Percentiles rank a stretch among this genome's conserved stretches.
Evolutionary conservation across 2,888 invertebrate genomes (phyloP).

Genomic region (Oxystoma pomonae): DNA sequence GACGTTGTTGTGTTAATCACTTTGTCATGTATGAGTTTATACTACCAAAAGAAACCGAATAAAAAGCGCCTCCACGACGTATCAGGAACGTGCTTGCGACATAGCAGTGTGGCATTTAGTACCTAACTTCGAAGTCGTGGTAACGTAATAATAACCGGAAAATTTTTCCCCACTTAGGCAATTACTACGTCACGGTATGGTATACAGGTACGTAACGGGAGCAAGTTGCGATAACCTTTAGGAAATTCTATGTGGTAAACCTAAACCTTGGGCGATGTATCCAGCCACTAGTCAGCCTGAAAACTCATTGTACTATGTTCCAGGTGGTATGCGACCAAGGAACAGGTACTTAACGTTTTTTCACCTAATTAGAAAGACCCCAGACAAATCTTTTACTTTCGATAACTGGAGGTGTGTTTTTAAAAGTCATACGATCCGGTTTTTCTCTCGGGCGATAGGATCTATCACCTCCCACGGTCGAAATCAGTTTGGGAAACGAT

Average conservation of each 20-base stretch:
- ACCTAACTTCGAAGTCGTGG: not conserved
- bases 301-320: no score
- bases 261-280: no score
- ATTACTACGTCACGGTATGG: not conserved
- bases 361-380: no score
- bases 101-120: not conserved
- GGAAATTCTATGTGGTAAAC: not conserved
- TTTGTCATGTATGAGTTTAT: not conserved
- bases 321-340: no score
- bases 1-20: not conserved
- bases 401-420: no score
- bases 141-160: not conserved
- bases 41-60: not conserved
- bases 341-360: no score
- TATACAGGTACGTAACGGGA: not conserved
- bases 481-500: no score
- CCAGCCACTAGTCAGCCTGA: no score
- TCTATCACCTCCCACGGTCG: no score
- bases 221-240: not conserved
- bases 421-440: no score
- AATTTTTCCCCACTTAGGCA: not conserved
- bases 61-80: not conserved
- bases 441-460: no score
- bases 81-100: not conserved
- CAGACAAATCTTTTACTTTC: no score